A percentile compares a stretch with the other conserved stretches of the same genome.
These are phyloP conservation scores for Heliconius congener DNA, from an alignment of 1,140 invertebrate genomes.

Conservation along the genomic window DNA sequence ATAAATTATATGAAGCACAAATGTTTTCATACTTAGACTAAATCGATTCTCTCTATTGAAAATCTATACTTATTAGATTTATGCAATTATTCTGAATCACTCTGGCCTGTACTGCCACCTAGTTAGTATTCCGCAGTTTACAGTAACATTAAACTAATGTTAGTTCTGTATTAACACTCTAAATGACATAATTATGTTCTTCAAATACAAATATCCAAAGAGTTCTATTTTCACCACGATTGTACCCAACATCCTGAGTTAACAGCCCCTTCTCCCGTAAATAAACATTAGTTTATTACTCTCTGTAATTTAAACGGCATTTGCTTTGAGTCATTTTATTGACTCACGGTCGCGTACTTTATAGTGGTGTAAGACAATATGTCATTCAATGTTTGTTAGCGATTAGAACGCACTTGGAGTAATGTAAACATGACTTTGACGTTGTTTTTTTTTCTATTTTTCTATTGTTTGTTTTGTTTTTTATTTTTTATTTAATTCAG, in stretches of 20 bases:
- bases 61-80: neutral
- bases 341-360: constrained; percentile 45
- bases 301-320: constrained; percentile 55
- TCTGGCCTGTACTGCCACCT: neutral
- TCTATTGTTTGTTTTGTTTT: neutral
- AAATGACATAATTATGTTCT: neutral
- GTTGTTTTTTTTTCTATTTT: neutral
- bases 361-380: constrained; percentile 21
- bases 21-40: neutral
- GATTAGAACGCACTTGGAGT: neutral
- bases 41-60: neutral
- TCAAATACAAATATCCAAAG: neutral
- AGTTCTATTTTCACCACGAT: constrained; percentile 18
- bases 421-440: constrained; percentile 11
- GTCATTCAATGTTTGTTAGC: constrained; percentile 18
- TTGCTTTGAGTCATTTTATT: constrained; percentile 52
- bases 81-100: neutral
- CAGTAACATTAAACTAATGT: neutral
- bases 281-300: constrained; percentile 65
- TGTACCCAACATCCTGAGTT: constrained; percentile 49
- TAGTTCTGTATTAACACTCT: neutral
- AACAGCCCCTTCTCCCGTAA: constrained; percentile 59
- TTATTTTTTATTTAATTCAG: neutral
- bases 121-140: neutral
- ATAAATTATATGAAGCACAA: neutral